Conservation (phyloP, 2,113 vertebrate genomes). For the Egretta garzetta region DNA sequence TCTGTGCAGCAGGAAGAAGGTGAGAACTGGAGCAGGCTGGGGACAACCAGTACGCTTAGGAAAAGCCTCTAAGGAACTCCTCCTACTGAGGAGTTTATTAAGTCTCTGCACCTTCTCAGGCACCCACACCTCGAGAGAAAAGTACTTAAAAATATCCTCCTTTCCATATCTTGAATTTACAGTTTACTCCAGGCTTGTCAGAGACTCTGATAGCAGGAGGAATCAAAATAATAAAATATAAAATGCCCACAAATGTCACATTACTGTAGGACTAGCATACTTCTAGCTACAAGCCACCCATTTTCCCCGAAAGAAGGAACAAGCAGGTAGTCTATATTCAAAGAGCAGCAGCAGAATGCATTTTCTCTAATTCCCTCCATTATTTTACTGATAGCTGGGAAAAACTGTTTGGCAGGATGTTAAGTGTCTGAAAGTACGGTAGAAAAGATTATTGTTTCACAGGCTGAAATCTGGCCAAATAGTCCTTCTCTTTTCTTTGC, state of each 20-base stretch:
- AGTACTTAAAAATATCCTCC: not conserved
- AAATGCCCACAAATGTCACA: not conserved
- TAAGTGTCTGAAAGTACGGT: not conserved
- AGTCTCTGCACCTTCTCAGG: not conserved
- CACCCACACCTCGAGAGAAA: not conserved
- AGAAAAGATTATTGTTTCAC: not conserved
- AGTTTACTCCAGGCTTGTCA: not conserved
- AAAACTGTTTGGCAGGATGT: not conserved
- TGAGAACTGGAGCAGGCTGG: not conserved
- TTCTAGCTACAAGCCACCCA: not conserved
- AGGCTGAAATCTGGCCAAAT: not conserved
- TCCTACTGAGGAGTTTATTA: not conserved
- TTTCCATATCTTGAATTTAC: not conserved
- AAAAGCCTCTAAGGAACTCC: not conserved
- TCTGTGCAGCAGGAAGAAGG: not conserved
- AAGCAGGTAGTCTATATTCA: not conserved
- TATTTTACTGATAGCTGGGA: conserved; percentile 1
- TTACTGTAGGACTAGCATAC: not conserved
- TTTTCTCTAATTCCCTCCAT: conserved; percentile 30
- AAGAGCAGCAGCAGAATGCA: not conserved
- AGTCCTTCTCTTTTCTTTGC: not conserved
- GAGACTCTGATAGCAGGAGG: not conserved
- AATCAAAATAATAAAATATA: not conserved
- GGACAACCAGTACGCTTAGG: not conserved
- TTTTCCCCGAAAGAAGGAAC: not conserved